Conservation (phyloP, 30 jellyfish, hydroid and myxozoan genomes). For the Rhopilema esculentum region DNA sequence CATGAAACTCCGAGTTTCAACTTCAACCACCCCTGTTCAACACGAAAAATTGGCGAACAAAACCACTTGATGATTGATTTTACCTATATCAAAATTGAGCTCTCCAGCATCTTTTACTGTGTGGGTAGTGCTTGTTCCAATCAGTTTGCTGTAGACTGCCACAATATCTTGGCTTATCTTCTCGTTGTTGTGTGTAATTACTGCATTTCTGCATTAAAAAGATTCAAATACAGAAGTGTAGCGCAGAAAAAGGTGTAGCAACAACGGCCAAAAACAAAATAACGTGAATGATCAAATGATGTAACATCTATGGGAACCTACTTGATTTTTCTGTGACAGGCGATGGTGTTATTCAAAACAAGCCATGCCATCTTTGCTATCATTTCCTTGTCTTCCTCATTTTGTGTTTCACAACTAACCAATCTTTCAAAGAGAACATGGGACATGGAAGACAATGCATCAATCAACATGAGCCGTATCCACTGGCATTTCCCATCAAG, state of each 20-base stretch:
- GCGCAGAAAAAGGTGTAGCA: neutral
- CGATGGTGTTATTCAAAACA: conserved; percentile 6
- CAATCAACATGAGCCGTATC: conserved; percentile 27
- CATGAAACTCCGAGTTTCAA: too few species aligned
- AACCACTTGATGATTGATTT: neutral
- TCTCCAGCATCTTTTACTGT: conserved; percentile 39
- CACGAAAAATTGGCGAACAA: neutral
- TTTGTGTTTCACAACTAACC: neutral
- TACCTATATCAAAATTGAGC: conserved; percentile 44
- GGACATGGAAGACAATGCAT: conserved; percentile 31
- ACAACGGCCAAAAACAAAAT: neutral
- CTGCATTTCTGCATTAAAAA: conserved; percentile 23
- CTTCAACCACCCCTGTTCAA: too few species aligned
- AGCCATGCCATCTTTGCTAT: conserved; percentile 37
- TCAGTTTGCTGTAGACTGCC: conserved; percentile 40
- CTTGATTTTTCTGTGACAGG: conserved; percentile 38
- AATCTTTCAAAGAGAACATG: conserved; percentile 35
- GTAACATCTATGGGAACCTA: conserved; percentile 9
- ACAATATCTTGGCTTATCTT: conserved; percentile 29
- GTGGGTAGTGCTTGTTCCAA: conserved; percentile 45
- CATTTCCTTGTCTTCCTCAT: conserved; percentile 20
- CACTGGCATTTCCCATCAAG: conserved; percentile 6
- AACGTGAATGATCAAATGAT: neutral
- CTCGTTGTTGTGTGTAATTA: conserved; percentile 35
- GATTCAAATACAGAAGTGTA: neutral